Evolutionary conservation across 2,113 vertebrate species (phyloP).

Genomic region (Tachysurus fulvidraco): DNA sequence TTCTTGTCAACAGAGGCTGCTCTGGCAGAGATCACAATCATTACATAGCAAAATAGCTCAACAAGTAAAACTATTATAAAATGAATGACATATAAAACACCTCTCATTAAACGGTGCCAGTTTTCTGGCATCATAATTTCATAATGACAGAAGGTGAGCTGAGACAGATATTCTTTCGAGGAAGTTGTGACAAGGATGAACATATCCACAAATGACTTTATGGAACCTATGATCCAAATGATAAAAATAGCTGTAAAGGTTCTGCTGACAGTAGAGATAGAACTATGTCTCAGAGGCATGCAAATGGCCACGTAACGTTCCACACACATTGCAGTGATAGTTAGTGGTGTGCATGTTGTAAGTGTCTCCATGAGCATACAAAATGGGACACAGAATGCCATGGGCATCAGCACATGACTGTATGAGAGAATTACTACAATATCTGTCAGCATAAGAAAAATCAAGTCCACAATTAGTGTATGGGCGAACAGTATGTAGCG

Average conservation of each 20-base stretch:
- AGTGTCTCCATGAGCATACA: slow-evolving; percentile 46
- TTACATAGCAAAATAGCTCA: slow-evolving; percentile 53
- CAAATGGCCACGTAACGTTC: slow-evolving; percentile 60
- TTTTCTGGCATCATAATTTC: slow-evolving; percentile 49
- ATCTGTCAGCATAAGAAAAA: slow-evolving; percentile 48
- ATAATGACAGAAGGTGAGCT: slow-evolving; percentile 45
- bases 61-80: slow-evolving; percentile 39
- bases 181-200: slow-evolving; percentile 35
- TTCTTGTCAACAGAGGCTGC: slow-evolving; percentile 47
- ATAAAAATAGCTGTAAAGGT: slow-evolving; percentile 28
- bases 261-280: slow-evolving; percentile 40
- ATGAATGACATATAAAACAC: slow-evolving; percentile 5
- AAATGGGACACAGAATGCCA: slow-evolving; percentile 48
- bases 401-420: slow-evolving; percentile 37
- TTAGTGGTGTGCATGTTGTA: slow-evolving; percentile 44
- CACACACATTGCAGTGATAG: slow-evolving; percentile 55
- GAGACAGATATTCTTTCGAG: slow-evolving; percentile 26
- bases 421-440: slow-evolving; percentile 38
- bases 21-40: slow-evolving; percentile 50
- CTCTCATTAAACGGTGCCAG: slow-evolving; percentile 26
- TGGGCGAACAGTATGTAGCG: slow-evolving; percentile 61
- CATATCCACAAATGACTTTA: slow-evolving; percentile 37
- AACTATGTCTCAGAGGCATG: slow-evolving; percentile 53
- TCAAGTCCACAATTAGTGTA: slow-evolving; percentile 48
- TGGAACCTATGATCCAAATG: slow-evolving; percentile 39